Conservation (phyloP, 2,113 vertebrate species). For the Leiothrix lutea region DNA sequence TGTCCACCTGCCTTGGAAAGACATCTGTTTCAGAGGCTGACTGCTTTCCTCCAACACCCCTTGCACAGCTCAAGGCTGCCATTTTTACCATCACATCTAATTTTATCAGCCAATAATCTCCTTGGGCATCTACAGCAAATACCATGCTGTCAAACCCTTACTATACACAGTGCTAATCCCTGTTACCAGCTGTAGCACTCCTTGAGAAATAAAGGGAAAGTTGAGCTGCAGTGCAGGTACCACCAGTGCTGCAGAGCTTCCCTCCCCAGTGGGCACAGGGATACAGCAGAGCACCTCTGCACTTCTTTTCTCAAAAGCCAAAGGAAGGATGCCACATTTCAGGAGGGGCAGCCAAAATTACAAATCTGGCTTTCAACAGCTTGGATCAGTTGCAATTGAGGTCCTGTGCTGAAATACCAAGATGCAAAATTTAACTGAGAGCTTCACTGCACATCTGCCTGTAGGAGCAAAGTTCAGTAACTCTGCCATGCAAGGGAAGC, state of each 20-base stretch:
- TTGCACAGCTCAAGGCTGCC: background rate
- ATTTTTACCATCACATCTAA: slow-evolving; percentile 5
- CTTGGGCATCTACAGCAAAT: background rate
- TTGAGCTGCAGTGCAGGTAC: background rate
- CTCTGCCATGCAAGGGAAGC: slow-evolving; percentile 26
- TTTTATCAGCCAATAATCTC: slow-evolving; percentile 19
- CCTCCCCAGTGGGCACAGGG: background rate
- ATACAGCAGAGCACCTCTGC: background rate
- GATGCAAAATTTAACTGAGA: background rate
- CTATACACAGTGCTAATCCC: background rate
- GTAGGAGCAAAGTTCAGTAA: slow-evolving; percentile 17
- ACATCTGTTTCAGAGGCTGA: slow-evolving; percentile 16
- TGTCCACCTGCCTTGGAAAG: slow-evolving; percentile 46
- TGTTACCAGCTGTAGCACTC: background rate
- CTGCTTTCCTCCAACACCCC: background rate
- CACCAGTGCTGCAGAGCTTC: background rate
- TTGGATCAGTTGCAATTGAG: background rate
- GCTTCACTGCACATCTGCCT: background rate
- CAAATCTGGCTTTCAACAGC: background rate
- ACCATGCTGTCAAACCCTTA: background rate
- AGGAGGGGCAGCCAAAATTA: background rate
- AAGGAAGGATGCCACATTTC: background rate
- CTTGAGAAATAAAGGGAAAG: background rate
- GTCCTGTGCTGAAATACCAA: background rate
- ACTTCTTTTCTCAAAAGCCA: background rate